phyloP scores from a whole-genome alignment of 2,113 vertebrate species.

The Lophotis ruficrista region DNA sequence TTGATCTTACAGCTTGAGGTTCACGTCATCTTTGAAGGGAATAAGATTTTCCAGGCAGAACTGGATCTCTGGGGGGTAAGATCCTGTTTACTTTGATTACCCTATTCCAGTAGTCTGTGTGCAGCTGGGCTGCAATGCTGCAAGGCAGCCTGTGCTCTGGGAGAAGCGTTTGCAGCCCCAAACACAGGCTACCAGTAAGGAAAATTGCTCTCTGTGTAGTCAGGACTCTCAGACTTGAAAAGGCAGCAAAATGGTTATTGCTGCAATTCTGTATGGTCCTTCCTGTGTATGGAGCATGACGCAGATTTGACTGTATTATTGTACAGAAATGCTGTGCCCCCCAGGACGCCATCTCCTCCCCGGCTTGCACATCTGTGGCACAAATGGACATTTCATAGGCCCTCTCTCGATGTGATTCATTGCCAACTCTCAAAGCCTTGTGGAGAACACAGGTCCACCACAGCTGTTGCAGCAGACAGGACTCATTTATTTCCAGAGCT shows the following conservation, averaged over 20 bases:
- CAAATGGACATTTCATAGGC: not conserved
- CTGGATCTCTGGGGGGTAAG: conserved; percentile 94
- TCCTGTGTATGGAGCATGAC: not conserved
- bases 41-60: conserved; percentile 86
- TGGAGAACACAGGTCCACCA: not conserved
- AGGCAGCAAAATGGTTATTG: not conserved
- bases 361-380: not conserved
- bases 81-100: conserved; percentile 23
- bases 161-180: not conserved
- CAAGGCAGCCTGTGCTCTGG: not conserved
- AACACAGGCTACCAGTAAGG: not conserved
- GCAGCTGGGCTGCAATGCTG: not conserved
- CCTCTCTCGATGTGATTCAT: not conserved
- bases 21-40: conserved; percentile 87
- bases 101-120: not conserved
- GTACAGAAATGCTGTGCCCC: not conserved
- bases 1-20: conserved; percentile 82
- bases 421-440: not conserved
- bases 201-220: not conserved
- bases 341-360: not conserved
- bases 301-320: not conserved
- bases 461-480: not conserved
- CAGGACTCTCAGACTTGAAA: not conserved
- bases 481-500: not conserved
- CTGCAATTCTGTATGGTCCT: not conserved